These are phyloP conservation scores for Sander vitreus DNA, from an alignment of 2,113 vertebrate species.

Conservation along the genomic window DNA sequence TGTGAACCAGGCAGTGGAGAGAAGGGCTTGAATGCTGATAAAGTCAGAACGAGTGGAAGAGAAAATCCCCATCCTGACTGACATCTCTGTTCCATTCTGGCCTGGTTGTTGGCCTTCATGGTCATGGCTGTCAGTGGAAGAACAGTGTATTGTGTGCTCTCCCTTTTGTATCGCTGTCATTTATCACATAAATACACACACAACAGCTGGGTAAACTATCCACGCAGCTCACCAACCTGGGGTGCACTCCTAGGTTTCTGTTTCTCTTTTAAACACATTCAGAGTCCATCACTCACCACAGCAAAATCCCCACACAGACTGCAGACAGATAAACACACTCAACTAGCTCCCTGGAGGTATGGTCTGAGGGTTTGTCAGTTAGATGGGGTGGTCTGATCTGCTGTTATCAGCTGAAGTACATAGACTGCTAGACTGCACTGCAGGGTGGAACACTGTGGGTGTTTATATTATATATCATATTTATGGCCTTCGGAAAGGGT, in stretches of 20 bases:
- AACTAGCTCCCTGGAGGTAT: conserved; percentile 9
- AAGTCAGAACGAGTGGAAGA: conserved; percentile 10
- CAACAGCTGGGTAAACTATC: conserved; percentile 62
- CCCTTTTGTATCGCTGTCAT: conserved; percentile 47
- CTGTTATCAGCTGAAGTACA: conserved; percentile 46
- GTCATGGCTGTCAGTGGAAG: conserved; percentile 33
- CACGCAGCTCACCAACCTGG: conserved; percentile 1
- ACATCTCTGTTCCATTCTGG: conserved; percentile 8
- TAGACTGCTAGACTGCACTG: conserved; percentile 14
- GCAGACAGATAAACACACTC: conserved; percentile 38
- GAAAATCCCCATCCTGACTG: conserved; percentile 18
- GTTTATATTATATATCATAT: conserved; percentile 8
- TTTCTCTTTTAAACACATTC: conserved; percentile 10
- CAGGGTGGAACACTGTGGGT: conserved; percentile 3
- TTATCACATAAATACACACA: conserved; percentile 35
- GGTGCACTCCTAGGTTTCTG: conserved; percentile 18
- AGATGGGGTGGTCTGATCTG: conserved; percentile 47
- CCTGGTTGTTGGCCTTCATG: conserved; percentile 12
- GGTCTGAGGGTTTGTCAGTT: conserved; percentile 29
- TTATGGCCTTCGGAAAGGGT: conserved; percentile 10
- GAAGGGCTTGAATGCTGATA: conserved; percentile 1
- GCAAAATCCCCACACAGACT: conserved; percentile 8
- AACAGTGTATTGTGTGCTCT: conserved; percentile 25
- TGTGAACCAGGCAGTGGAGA: not conserved
- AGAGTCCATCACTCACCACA: conserved; percentile 42